Base-by-base conservation (phyloP, 2,888 invertebrate genomes). In the Metellina segmentata region DNA sequence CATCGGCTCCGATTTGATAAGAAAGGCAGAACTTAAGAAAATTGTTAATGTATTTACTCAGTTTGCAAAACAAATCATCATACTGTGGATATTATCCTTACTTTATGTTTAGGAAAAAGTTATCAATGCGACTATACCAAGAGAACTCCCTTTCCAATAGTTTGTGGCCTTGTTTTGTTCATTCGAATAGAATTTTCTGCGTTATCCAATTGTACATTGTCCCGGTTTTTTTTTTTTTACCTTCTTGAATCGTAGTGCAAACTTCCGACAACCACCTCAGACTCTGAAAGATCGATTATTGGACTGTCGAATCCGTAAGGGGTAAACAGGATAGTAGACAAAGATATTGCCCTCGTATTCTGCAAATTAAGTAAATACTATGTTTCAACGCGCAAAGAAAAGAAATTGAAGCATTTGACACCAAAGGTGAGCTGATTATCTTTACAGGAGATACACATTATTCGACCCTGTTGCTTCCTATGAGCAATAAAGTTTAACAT, bases 241-340 rank as follows among this genome's bases (percentile, higher is more conserved):
- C 52, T 34, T 81, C 52, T 81, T 81, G 81, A 81, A 81, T 81
- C 48, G 81, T 53, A 61, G 61, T 61, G 61, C 81, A 81, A 81
- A 81, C 61, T 61, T 81, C 61, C 61, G 53, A 53, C 79, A 79
- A 79, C 13, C 19, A 51, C 34, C 81, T 16, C 79, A 61, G 81
- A 81, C 69, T 20, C 34, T 61, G 81, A 81, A 81, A 61, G 61
- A 81, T 81, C 81, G 81, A 81, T 81, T 81, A 81, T 81, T 61
- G 69, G 81, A 34, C 34, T 20, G 11, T 16, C 8, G 81, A 69
- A 61, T n/a, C 81, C 81, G 11, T 81, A 34, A 34, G 19, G 61
- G 52, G 61, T 61, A 81, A 81, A 53, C 19, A 81, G 34, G 34
- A 19, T 7, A 13, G 6, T 20, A 48, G 19, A 77, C 34, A 81